phyloP scores from a whole-genome alignment of 2,797 vertebrate genomes.

The Garrulus glandarius region DNA sequence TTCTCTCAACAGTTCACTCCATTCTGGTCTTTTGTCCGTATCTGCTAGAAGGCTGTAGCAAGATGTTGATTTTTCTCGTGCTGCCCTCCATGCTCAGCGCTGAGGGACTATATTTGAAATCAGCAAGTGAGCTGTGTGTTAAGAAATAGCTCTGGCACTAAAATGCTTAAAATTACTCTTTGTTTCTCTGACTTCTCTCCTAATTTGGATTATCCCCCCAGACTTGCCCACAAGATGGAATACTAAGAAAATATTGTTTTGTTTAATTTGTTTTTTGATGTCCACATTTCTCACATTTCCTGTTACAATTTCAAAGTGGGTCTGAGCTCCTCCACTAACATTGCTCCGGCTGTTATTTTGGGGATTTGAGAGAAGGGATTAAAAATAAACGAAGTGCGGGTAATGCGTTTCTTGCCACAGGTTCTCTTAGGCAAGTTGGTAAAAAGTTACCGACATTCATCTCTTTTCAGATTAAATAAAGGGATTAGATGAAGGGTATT shows the following conservation, averaged over 20 bases:
- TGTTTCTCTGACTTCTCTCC: conserved; percentile 60
- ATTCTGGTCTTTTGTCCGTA: not conserved
- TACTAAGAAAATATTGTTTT: conserved; percentile 46
- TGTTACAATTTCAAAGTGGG: conserved; percentile 21
- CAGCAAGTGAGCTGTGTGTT: conserved; percentile 28
- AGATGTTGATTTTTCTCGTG: not conserved
- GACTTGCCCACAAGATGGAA: conserved; percentile 27
- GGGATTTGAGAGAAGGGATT: not conserved
- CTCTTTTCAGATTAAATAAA: not conserved
- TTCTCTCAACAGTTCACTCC: not conserved
- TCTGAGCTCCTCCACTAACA: not conserved
- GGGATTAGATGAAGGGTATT: not conserved
- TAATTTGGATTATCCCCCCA: conserved; percentile 44
- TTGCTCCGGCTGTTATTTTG: not conserved
- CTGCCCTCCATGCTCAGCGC: not conserved
- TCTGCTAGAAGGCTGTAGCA: not conserved
- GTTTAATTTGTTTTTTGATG: conserved; percentile 26
- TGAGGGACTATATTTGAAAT: conserved; percentile 36
- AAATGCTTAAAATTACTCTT: conserved; percentile 42
- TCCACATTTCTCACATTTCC: conserved; percentile 45
- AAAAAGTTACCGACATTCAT: not conserved
- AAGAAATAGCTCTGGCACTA: conserved; percentile 60
- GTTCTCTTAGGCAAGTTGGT: not conserved
- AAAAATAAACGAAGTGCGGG: not conserved
- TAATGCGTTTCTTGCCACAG: not conserved